Conservation (phyloP, 2,113 vertebrate species). For the Empidonax traillii region DNA sequence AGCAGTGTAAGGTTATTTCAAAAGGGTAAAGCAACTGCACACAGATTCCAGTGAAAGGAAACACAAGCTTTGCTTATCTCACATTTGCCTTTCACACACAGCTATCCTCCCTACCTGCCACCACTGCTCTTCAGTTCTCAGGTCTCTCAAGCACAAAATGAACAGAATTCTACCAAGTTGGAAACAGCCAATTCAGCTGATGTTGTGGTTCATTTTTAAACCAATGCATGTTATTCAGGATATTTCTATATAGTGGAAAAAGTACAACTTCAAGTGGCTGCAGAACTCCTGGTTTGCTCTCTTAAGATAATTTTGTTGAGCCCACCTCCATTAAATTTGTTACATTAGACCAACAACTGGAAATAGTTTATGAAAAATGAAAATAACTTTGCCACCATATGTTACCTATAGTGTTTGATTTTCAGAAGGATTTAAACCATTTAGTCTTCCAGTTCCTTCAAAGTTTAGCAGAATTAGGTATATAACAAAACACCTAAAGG, state of each 20-base stretch:
- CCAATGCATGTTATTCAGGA: neutral
- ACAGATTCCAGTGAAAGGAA: neutral
- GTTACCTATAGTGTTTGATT: neutral
- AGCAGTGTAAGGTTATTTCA: neutral
- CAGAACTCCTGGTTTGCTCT: neutral
- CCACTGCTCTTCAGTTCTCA: neutral
- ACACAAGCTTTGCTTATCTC: neutral
- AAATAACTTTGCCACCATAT: neutral
- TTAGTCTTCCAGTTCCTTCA: neutral
- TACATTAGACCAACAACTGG: neutral
- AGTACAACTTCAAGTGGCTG: neutral
- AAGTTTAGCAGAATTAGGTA: neutral
- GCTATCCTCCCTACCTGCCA: accelerated
- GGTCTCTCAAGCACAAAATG: neutral
- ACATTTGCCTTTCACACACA: neutral
- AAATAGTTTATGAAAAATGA: neutral
- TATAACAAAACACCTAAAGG: neutral
- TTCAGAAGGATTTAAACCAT: neutral
- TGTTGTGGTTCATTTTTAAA: neutral
- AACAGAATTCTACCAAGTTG: neutral
- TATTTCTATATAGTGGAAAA: neutral
- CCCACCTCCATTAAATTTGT: neutral
- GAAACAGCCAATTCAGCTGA: neutral
- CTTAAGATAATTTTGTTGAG: neutral
- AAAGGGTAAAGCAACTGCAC: neutral